Conservation (phyloP, 2,797 vertebrate species). For the Pseudochromis fuscus region DNA sequence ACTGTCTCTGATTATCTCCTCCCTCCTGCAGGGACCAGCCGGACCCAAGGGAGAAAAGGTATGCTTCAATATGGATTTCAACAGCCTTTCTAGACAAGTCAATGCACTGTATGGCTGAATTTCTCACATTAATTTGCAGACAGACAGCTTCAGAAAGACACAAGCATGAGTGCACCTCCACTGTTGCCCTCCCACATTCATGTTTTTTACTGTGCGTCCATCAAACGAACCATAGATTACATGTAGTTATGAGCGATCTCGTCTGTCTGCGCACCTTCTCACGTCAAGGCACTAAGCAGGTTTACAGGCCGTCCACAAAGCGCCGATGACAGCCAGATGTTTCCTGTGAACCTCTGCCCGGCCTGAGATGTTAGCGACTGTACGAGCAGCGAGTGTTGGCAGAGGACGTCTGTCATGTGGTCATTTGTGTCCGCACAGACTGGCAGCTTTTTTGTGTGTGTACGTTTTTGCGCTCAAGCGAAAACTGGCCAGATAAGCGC, state of each 20-base stretch:
- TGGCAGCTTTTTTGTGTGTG: conserved; percentile 5
- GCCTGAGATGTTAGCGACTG: conserved; percentile 46
- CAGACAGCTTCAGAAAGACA: conserved; percentile 6
- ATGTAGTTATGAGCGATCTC: conserved; percentile 62
- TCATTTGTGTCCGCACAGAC: conserved; percentile 14
- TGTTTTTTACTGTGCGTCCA: conserved; percentile 29
- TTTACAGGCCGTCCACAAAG: conserved; percentile 62
- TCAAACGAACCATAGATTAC: conserved; percentile 66
- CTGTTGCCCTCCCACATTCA: conserved; percentile 25
- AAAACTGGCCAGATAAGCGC: conserved; percentile 46
- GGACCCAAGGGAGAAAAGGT: conserved; percentile 95
- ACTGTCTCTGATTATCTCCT: conserved; percentile 74
- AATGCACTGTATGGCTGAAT: conserved; percentile 7
- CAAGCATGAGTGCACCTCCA: neutral
- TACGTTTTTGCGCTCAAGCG: conserved; percentile 25
- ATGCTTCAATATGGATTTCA: conserved; percentile 63
- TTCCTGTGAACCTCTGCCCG: conserved; percentile 62
- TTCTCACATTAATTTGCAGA: conserved; percentile 24
- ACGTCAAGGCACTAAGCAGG: conserved; percentile 66
- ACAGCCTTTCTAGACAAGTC: conserved; percentile 27
- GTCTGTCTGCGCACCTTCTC: conserved; percentile 69
- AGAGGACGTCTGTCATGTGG: conserved; percentile 20
- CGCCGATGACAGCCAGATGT: conserved; percentile 80
- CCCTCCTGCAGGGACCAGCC: conserved; percentile 85
- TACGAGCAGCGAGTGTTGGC: conserved; percentile 36